These are phyloP conservation scores for Menidia menidia DNA, from an alignment of 2,797 vertebrate species.

Conservation along the genomic window DNA sequence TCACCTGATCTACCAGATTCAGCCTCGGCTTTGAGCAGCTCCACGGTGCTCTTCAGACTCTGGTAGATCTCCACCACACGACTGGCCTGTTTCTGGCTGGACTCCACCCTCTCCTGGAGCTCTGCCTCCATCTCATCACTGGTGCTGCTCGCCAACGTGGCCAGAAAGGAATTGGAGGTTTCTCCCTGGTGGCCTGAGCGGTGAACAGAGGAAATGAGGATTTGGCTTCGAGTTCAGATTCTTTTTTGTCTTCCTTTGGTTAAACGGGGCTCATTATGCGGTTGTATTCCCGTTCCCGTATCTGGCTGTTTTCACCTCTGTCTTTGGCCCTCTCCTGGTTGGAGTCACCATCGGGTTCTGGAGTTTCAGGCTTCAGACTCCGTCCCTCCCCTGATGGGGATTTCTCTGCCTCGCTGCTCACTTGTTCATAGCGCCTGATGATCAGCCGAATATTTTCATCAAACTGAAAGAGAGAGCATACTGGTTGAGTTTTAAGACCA, in stretches of 20 bases:
- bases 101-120: conserved; percentile 93
- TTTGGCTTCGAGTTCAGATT: not conserved
- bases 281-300: not conserved
- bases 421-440: conserved; percentile 88
- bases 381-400: conserved; percentile 87
- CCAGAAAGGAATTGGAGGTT: conserved; percentile 90
- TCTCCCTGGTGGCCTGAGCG: conserved; percentile 81
- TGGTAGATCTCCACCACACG: conserved; percentile 91
- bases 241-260: not conserved
- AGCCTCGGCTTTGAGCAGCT: conserved; percentile 76
- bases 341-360: conserved; percentile 95
- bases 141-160: conserved; percentile 94
- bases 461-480: conserved; percentile 80
- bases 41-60: conserved; percentile 83
- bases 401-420: conserved; percentile 87
- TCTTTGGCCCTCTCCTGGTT: conserved; percentile 95
- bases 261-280: not conserved
- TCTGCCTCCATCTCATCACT: conserved; percentile 97
- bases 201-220: not conserved
- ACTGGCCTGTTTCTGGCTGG: conserved; percentile 89
- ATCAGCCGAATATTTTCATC: conserved; percentile 94
- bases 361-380: conserved; percentile 92
- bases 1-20: conserved; percentile 72
- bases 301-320: conserved; percentile 72
- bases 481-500: too few relatives aligned